phyloP scores from a whole-genome alignment of 2,797 vertebrate genomes.

The Cyclopterus lumpus region DNA sequence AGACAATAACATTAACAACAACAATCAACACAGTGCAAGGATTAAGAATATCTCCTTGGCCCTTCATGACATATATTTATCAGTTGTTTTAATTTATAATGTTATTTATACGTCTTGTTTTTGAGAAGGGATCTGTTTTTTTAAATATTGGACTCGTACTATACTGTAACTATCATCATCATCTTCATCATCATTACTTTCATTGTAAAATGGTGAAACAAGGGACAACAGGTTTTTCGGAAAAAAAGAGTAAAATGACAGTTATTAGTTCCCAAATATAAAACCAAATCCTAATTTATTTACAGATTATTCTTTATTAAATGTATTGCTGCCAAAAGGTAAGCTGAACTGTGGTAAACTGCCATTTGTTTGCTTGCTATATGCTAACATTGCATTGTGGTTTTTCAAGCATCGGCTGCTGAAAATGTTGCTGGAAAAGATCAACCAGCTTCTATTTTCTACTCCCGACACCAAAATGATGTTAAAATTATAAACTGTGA shows the following conservation, averaged over 20 bases:
- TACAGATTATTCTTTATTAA: conserved; percentile 84
- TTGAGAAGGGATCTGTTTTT: neutral
- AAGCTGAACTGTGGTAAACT: conserved; percentile 59
- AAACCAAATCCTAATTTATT: conserved; percentile 43
- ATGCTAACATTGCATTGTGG: conserved; percentile 49
- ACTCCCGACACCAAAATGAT: neutral
- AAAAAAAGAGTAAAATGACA: neutral
- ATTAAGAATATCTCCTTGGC: too few relatives aligned
- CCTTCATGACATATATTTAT: neutral
- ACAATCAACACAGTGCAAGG: too few relatives aligned
- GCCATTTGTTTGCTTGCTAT: conserved; percentile 43
- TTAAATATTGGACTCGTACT: neutral
- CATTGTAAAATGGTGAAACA: conserved; percentile 71
- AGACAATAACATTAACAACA: too few relatives aligned
- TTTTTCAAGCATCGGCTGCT: conserved; percentile 16
- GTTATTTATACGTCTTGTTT: neutral
- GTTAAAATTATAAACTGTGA: neutral
- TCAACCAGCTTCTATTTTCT: conserved; percentile 24
- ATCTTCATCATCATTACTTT: conserved; percentile 41
- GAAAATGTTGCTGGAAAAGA: neutral
- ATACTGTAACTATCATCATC: neutral
- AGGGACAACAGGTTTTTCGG: conserved; percentile 45
- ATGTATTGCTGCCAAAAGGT: conserved; percentile 73
- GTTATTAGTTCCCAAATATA: rapidly evolving
- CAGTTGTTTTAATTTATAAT: neutral